These are phyloP conservation scores for Aleiodes testaceus DNA, from an alignment of 2,888 invertebrate species.

Conservation along the genomic window DNA sequence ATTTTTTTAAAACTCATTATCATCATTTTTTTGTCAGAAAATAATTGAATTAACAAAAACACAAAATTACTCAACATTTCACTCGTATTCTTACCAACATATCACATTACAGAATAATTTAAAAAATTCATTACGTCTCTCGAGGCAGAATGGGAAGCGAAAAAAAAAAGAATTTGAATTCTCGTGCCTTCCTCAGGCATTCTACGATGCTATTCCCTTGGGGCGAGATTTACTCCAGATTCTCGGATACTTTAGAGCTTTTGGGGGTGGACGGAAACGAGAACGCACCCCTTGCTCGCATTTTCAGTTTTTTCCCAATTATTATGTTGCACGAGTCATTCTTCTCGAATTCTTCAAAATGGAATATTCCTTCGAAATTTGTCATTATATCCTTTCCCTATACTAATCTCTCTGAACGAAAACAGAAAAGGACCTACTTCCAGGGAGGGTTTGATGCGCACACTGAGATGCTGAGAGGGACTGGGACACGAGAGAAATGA, in stretches of 20 bases:
- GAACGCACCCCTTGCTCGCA: slow-evolving; percentile 21
- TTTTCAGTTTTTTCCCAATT: background rate
- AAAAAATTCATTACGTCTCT: slow-evolving; percentile 20
- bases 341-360: background rate
- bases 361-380: background rate
- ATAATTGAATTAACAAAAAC: background rate
- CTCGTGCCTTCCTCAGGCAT: background rate
- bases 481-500: slow-evolving; percentile 42
- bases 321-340: too few species aligned
- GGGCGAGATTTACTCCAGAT: slow-evolving; percentile 17
- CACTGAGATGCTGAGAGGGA: slow-evolving; percentile 54
- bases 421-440: slow-evolving; percentile 67
- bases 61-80: background rate
- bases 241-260: slow-evolving; percentile 33
- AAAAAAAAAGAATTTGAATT: slow-evolving; percentile 14
- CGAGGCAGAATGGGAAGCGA: background rate
- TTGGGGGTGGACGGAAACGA: slow-evolving; percentile 31
- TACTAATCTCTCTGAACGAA: slow-evolving; percentile 44
- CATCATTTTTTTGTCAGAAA: background rate
- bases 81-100: background rate
- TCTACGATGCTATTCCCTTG: slow-evolving; percentile 6
- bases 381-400: background rate
- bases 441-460: slow-evolving; percentile 75
- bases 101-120: background rate
- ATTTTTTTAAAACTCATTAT: too few species aligned